Evolutionary conservation across 2,888 invertebrate species (phyloP).

Genomic region (Philereme vetulata): DNA sequence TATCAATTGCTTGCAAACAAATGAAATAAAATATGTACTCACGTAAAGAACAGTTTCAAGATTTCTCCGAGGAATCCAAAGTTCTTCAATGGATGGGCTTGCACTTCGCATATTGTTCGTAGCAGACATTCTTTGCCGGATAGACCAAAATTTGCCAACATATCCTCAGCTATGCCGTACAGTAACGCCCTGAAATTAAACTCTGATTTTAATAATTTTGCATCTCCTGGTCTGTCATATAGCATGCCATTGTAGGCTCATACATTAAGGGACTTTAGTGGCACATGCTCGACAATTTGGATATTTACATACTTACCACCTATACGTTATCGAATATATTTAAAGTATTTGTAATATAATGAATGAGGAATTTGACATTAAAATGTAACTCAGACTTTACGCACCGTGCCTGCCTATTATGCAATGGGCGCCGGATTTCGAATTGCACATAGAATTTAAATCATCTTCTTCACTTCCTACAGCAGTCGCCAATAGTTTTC

Average conservation of each 20-base stretch:
- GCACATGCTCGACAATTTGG: too few relatives aligned
- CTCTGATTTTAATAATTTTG: not conserved
- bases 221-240: too few relatives aligned
- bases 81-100: slow-evolving; percentile 89
- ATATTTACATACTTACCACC: too few relatives aligned
- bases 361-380: not conserved
- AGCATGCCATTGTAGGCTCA: too few relatives aligned
- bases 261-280: too few relatives aligned
- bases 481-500: slow-evolving; percentile 48
- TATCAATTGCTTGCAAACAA: too few relatives aligned
- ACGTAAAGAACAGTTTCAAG: slow-evolving; percentile 92
- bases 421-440: slow-evolving; percentile 50
- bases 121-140: slow-evolving; percentile 92
- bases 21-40: slow-evolving; percentile 51
- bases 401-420: slow-evolving; percentile 31
- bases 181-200: slow-evolving; percentile 85
- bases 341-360: too few relatives aligned
- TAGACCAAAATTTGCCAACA: slow-evolving; percentile 91
- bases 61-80: slow-evolving; percentile 93
- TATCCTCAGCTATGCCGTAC: slow-evolving; percentile 90
- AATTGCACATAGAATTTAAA: slow-evolving; percentile 55
- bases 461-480: slow-evolving; percentile 52
- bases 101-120: slow-evolving; percentile 93
- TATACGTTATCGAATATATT: too few relatives aligned
- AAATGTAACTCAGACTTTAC: slow-evolving; percentile 7